Base-by-base conservation (phyloP, 2,888 invertebrate species). In the Lypha dubia region DNA sequence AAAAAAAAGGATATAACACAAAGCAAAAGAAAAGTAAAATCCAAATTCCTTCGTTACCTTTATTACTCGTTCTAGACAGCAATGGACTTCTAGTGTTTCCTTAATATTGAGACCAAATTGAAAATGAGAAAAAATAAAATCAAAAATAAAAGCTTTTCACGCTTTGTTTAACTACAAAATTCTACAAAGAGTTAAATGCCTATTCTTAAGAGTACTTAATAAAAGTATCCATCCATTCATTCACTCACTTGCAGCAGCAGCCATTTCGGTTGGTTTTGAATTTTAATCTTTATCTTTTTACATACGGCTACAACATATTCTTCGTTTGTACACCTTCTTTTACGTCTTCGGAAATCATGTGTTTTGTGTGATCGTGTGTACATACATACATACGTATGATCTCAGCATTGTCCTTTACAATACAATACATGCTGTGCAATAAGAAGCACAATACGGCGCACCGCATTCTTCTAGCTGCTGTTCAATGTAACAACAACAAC, bases 141-240 rank as follows among this genome's bases (percentile, higher is more conserved):
- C 24, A 86, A 84, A 71, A 84, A 71, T 73, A 84, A 87, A 87
- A 86, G 84, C 83, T 86, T 84, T 87, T 87, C 87, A 86, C 87
- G 86, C 87, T 87, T 87, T 84, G 83, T 81, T 86, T 80, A 81
- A 81, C 68, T 70, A 73, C 79, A 60, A 63, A 63, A 63, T 70
- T 62, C 44, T 44, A 79, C 70, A 81, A 76, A 79, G 77, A 81
- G 77, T 84, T 81, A 79, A 84, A 81, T 79, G 84, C 70, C 74
- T 79, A 70, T 81, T 74, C 83, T 74, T 71, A 20, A 63, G 35
- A 49, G 65, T n/a, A 58, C 38, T 70, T 65, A 70, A 80, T 74
- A 70, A 11, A 65, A 62, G 73, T 51, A 62, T 67, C 15, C 67
- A 63, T 13, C 28, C 62, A 76, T 49, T 74, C 49, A 70, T 44